Base-by-base conservation (phyloP, 2,113 vertebrate genomes). In the Hyperopisus bebe region DNA sequence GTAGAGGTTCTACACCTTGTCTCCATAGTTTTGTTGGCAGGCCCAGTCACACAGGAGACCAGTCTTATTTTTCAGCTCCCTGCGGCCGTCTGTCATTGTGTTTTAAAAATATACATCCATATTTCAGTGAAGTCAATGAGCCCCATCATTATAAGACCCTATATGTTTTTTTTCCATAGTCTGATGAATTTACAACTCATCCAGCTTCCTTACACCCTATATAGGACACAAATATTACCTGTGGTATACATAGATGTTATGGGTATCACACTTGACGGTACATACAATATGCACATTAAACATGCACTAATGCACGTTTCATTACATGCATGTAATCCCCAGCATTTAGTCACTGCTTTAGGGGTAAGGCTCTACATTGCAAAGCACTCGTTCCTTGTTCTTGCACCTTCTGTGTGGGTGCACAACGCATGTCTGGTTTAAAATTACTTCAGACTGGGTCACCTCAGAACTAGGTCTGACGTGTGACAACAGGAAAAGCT, bases 391-490 rank as follows among this genome's bases (percentile, higher is more conserved):
- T 31, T 11, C 48, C 42, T 31, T 24, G 24, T 11, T 27, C 42
- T 31, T 24, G 24, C 24, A 27, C 27, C 44, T 86, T 31, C 44
- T 48, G 24, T 47, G 46, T 27, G 42, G 44, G 24, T 86, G 46
- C 10, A 24, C 8, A 42, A 80, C 6, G 47, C 21, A 11, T 10
- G 83, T n/a, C n/a, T 86, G 44, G n/a, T 27, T 24, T 86, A 27
- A 86, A 86, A 86, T 47, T n/a, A 86, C 47, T 47, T 50, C 47
- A 50, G 83, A 86, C 83, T 86, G 83, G 44, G 83, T 50, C 47
- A 48, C 44, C 47, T 86, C 24, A 48, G 47, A 50, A 86, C 21
- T 80, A 35, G 35, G 74, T 80, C 70, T 35, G 35, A 39, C 13
- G 11, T 74, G 27, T 74, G 42, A 85, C 21, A 85, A 47, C 44